Evolutionary conservation across 2,113 vertebrate genomes (phyloP).

Genomic region (Nansenia antarctica): DNA sequence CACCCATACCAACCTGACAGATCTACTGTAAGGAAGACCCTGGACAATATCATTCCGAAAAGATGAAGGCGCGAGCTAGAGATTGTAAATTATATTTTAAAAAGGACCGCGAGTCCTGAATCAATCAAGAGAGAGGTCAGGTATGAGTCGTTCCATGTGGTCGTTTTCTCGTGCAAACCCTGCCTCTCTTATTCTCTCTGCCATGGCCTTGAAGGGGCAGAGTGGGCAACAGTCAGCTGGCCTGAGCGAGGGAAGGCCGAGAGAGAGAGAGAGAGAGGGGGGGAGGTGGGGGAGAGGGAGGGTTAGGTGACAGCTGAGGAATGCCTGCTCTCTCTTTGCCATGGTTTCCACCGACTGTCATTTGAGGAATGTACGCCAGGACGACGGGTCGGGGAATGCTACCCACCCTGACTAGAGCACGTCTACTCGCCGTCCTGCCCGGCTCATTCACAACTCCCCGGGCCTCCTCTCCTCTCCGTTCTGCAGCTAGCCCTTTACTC

Average conservation of each 20-base stretch:
- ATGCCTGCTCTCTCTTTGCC: conserved; percentile 77
- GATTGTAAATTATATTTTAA: too few species aligned
- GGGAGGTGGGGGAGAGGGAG: conserved; percentile 47
- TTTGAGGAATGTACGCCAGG: conserved; percentile 83
- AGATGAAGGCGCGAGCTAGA: too few species aligned
- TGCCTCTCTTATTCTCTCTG: conserved; percentile 40
- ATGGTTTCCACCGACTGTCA: conserved; percentile 84
- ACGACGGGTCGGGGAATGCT: conserved; percentile 80
- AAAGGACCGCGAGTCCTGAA: too few species aligned
- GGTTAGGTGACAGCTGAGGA: conserved; percentile 86
- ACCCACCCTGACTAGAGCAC: conserved; percentile 70
- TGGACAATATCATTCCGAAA: too few species aligned
- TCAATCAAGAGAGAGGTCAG: conserved; percentile 41
- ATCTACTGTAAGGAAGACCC: too few species aligned
- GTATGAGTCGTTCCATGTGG: conserved; percentile 41
- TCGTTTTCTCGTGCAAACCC: conserved; percentile 37
- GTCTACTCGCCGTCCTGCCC: conserved; percentile 46
- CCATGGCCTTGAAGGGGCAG: conserved; percentile 47
- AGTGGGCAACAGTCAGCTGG: conserved; percentile 53
- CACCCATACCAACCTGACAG: too few species aligned
- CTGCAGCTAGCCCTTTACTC: background rate
- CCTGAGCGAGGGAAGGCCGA: conserved; percentile 29
- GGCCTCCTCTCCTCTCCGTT: conserved; percentile 3
- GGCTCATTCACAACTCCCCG: conserved; percentile 14
- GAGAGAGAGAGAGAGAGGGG: conserved; percentile 19